Conservation (phyloP, 1,140 invertebrate species). For the Nautilus pompilius region DNA sequence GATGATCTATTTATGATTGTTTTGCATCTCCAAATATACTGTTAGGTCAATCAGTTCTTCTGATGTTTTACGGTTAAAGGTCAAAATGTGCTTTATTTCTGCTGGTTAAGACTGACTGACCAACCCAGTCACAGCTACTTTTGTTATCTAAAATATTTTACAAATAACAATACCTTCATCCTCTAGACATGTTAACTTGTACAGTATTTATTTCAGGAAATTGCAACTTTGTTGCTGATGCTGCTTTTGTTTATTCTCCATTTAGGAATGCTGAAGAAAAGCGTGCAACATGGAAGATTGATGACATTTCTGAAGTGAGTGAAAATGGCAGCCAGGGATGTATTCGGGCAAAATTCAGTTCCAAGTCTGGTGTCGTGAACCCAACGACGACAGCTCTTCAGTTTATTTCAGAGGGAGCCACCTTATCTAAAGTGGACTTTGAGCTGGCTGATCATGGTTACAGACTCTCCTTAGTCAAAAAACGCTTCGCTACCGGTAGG, state of each 20-base stretch:
- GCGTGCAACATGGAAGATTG: constrained; percentile 85
- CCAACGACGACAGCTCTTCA: constrained; percentile 83
- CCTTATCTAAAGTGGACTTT: constrained; percentile 90
- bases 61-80: too few species aligned
- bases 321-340: constrained; percentile 86
- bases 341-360: constrained; percentile 82
- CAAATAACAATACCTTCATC: too few species aligned
- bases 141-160: too few species aligned
- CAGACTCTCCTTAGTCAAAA: constrained; percentile 87
- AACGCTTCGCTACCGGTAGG: constrained; percentile 88
- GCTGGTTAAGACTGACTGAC: too few species aligned
- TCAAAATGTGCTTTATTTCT: too few species aligned
- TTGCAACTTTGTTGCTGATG: too few species aligned
- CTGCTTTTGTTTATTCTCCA: constrained; percentile 9
- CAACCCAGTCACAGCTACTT: too few species aligned
- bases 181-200: too few species aligned
- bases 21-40: too few species aligned
- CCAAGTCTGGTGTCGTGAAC: constrained; percentile 73
- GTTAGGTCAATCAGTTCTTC: too few species aligned
- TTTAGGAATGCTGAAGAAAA: constrained; percentile 74
- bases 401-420: constrained; percentile 93
- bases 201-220: too few species aligned
- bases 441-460: constrained; percentile 85
- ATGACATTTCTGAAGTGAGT: constrained; percentile 81
- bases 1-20: too few species aligned